Base-by-base conservation (phyloP, 2,797 vertebrate species). In the Sebastes steindachneri region DNA sequence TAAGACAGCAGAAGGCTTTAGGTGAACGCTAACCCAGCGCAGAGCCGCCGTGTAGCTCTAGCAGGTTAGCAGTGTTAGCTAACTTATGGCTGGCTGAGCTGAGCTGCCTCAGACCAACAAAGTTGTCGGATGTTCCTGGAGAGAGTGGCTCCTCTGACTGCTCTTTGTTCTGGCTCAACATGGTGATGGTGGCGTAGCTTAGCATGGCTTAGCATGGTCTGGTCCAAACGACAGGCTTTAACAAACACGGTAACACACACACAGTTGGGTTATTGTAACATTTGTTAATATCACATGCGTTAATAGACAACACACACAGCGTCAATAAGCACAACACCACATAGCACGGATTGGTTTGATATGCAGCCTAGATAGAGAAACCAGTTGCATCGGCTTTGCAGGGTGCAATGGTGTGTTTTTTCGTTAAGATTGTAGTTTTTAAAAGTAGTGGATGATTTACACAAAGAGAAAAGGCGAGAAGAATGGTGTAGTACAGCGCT, bases 141-240 rank as follows among this genome's bases (percentile, higher is more conserved):
- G 90, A 41, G 37, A 41, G 92, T 85, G 88, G 88, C 76, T 90
- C 73, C 73, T 65, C 66, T 63, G 86, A 68, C 91, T 80, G 92
- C 25, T 95, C 95, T 95, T 96, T 96, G 95, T 96, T 96, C 95
- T 95, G 93, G 37, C 77, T 87, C 33, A 88, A 86, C 88, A 86
- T 37, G 90, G 82, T 62, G 88, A 80, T 83, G 79, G 72, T 68
- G 81, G 69, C 66, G 84, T 77, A 92, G 92, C 89, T 81, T 87
- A 92, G 91, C 93, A 84, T 84, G 82, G 92, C 89, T 85, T 70
- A 41, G 70, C 8, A 37, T 75, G 60, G 68, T n/a, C 48, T 21
- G 70, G 77, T 41, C 48, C 77, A 69, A 54, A 78, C 80, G 64
- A n/a, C 80, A 73, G 82, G 73, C 62, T 79, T 55, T 66, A 23